A percentile compares a stretch with the other conserved stretches of the same genome.
phyloP scores from a whole-genome alignment of 2,113 vertebrate species.

The Symphodus melops region DNA sequence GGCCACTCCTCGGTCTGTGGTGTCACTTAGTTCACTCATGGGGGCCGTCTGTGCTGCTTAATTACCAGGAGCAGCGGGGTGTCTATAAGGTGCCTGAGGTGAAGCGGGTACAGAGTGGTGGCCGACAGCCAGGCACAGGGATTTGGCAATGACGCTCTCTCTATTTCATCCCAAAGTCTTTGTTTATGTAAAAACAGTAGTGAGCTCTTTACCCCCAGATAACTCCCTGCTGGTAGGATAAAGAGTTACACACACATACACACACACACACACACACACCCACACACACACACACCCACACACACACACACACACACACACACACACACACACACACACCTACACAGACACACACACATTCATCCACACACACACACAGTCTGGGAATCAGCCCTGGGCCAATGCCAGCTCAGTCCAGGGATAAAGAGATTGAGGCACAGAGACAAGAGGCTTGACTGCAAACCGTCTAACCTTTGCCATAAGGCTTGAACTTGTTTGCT shows the following conservation, averaged over 20 bases:
- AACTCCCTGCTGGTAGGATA: constrained; percentile 76
- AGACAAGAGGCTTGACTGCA: constrained; percentile 72
- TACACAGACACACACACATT: constrained; percentile 63
- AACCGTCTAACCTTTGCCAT: constrained; percentile 57
- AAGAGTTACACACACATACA: constrained; percentile 67
- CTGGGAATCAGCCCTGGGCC: constrained; percentile 70
- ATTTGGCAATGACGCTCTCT: constrained; percentile 63
- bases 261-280: constrained; percentile 1
- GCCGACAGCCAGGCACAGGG: constrained; percentile 64
- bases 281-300: constrained; percentile 51
- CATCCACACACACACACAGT: constrained; percentile 23
- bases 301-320: constrained; percentile 52
- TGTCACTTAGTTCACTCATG: constrained; percentile 60
- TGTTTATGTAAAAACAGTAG: constrained; percentile 82
- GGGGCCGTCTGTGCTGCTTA: constrained; percentile 60
- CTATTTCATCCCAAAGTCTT: constrained; percentile 79
- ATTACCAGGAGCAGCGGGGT: constrained; percentile 74
- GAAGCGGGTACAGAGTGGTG: constrained; percentile 57
- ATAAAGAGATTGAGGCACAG: constrained; percentile 71
- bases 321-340: constrained; percentile 53
- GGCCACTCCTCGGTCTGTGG: constrained; percentile 11
- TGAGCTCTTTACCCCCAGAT: constrained; percentile 78
- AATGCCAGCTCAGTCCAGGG: constrained; percentile 68
- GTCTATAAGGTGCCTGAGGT: constrained; percentile 62
- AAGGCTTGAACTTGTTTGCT: constrained; percentile 52